Percentiles rank a stretch among this genome's conserved stretches.
Evolutionary conservation across 2,113 vertebrate species (phyloP).

Genomic region (Rhinopomastus cyanomelas): DNA sequence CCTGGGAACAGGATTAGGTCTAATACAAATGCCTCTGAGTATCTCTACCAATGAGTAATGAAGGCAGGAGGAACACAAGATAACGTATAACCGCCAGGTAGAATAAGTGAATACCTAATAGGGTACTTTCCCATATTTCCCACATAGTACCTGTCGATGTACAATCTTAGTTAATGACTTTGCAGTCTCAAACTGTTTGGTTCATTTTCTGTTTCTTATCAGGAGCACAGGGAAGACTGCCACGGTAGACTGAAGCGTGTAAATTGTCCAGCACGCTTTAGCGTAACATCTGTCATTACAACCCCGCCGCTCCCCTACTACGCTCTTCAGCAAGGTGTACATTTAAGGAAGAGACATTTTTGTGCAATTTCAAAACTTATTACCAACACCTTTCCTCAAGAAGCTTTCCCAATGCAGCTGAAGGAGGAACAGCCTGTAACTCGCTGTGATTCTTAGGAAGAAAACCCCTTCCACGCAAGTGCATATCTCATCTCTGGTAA

Average conservation of each 20-base stretch:
- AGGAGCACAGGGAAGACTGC: not conserved
- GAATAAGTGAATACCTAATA: slow-evolving; percentile 7
- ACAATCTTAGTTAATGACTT: slow-evolving; percentile 26
- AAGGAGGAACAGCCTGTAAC: not conserved
- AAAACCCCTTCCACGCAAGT: fast-evolving
- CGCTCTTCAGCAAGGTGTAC: not conserved
- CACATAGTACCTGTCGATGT: not conserved
- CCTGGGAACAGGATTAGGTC: slow-evolving; percentile 6
- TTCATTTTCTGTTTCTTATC: slow-evolving; percentile 15
- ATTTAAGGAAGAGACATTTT: not conserved
- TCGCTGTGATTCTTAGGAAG: not conserved
- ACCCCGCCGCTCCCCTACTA: not conserved
- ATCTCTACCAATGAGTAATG: slow-evolving; percentile 17
- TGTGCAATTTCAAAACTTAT: not conserved
- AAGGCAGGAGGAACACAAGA: not conserved
- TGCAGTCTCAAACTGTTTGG: not conserved
- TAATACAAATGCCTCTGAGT: slow-evolving; percentile 28
- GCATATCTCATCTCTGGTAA: not conserved
- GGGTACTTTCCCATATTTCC: not conserved
- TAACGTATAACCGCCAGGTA: slow-evolving; percentile 4
- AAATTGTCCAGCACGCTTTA: not conserved
- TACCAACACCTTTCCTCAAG: not conserved
- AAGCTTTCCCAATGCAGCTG: not conserved
- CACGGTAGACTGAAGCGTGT: not conserved
- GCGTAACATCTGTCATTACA: not conserved